phyloP scores from a whole-genome alignment of 2,888 invertebrate genomes.

The Caenorhabditis sp. region DNA sequence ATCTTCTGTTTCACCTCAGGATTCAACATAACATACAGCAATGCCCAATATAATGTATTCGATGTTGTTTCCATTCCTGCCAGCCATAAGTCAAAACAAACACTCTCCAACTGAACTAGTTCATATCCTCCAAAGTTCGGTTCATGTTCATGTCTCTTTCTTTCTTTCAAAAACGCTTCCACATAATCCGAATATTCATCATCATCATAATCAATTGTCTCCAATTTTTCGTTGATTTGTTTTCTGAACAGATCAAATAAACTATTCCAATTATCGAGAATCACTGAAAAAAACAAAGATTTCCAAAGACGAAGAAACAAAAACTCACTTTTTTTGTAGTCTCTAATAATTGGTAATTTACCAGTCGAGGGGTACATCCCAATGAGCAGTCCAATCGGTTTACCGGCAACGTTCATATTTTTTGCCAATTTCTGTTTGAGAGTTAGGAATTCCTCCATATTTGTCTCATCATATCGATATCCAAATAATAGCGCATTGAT shows the following conservation, averaged over 20 bases:
- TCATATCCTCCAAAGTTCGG: slow-evolving; percentile 31
- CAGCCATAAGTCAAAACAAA: slow-evolving; percentile 51
- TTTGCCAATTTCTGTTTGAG: slow-evolving; percentile 26
- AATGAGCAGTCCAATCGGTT: slow-evolving; percentile 30
- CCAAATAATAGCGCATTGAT: slow-evolving; percentile 50
- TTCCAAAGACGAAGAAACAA: neutral
- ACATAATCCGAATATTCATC: slow-evolving; percentile 45
- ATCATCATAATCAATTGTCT: slow-evolving; percentile 36
- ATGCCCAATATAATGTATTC: slow-evolving; percentile 49
- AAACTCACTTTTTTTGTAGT: slow-evolving; percentile 17
- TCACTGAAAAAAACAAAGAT: slow-evolving; percentile 5
- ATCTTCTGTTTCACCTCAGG: slow-evolving; percentile 36
- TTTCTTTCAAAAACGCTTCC: slow-evolving; percentile 47
- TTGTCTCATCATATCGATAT: slow-evolving; percentile 47
- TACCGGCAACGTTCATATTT: slow-evolving; percentile 33
- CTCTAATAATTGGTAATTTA: slow-evolving; percentile 21
- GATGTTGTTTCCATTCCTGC: slow-evolving; percentile 59
- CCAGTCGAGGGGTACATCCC: slow-evolving; percentile 36
- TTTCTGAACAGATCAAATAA: slow-evolving; percentile 35
- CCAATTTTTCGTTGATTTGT: slow-evolving; percentile 28
- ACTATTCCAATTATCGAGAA: slow-evolving; percentile 25
- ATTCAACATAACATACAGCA: slow-evolving; percentile 34
- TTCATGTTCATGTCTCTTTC: slow-evolving; percentile 42
- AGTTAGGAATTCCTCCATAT: slow-evolving; percentile 29
- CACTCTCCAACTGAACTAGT: slow-evolving; percentile 35